Percentiles rank a stretch among this genome's conserved stretches.
Evolutionary conservation across 37 sponge, comb jelly and placozoan species (phyloP).

Genomic region (Agelas oroides): DNA sequence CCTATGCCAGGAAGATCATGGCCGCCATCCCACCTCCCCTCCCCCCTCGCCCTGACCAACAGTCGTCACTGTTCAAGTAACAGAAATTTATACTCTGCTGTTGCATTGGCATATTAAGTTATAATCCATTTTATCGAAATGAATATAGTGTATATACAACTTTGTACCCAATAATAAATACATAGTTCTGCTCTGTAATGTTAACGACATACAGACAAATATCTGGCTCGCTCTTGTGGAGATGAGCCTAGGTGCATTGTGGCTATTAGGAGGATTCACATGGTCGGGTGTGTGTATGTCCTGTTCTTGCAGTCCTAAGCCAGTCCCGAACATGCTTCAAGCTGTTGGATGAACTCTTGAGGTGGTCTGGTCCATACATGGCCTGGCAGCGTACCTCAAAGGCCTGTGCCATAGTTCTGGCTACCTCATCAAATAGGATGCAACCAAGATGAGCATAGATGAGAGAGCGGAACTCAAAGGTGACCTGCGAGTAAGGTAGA

Average conservation of each 20-base stretch:
- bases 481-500: slow-evolving; percentile 33
- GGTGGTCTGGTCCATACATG: slow-evolving; percentile 61
- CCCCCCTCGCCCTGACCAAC: slow-evolving; percentile 77
- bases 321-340: background rate
- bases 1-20: slow-evolving; percentile 80
- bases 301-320: background rate
- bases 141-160: background rate
- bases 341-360: slow-evolving; percentile 21
- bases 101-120: no score
- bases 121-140: no score
- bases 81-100: no score
- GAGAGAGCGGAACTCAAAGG: slow-evolving; percentile 66
- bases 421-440: slow-evolving; percentile 74
- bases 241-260: no score
- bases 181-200: background rate
- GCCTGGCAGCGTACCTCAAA: slow-evolving; percentile 64
- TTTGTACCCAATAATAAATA: background rate
- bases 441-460: slow-evolving; percentile 55
- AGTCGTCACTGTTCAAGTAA: slow-evolving; percentile 77
- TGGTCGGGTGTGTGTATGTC: background rate
- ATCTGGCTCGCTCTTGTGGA: no score
- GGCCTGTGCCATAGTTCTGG: slow-evolving; percentile 54
- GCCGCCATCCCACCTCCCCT: slow-evolving; percentile 70
- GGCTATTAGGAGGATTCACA: slow-evolving; percentile 1
- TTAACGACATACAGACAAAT: background rate